Percentiles rank a stretch among this genome's conserved stretches.
phyloP scores from a whole-genome alignment of 2,797 vertebrate species.

The Psittacula derbiana region DNA sequence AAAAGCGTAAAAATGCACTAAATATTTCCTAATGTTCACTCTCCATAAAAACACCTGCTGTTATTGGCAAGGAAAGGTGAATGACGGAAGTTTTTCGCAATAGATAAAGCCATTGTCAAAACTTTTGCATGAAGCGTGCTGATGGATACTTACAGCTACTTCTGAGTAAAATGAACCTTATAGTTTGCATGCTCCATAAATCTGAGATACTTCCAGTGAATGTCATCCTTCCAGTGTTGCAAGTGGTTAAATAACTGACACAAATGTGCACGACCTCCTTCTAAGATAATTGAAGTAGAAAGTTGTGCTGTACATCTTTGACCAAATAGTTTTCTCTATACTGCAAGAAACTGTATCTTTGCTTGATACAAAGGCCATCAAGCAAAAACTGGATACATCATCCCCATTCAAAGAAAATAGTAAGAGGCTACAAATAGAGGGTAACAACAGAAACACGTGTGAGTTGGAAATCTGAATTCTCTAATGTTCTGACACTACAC shows the following conservation, averaged over 20 bases:
- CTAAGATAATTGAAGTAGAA: background rate
- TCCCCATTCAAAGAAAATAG: background rate
- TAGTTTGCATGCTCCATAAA: background rate
- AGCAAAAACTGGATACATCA: background rate
- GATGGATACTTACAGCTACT: background rate
- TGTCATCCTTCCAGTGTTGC: background rate
- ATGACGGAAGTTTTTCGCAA: background rate
- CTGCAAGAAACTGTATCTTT: background rate
- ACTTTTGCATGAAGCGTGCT: background rate
- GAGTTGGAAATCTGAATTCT: background rate
- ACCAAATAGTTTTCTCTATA: background rate
- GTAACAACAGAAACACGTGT: background rate
- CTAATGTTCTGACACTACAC: background rate
- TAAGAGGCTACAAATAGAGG: background rate
- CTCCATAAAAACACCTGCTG: constrained; percentile 42
- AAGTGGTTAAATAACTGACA: background rate
- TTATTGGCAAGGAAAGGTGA: background rate
- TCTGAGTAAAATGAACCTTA: background rate
- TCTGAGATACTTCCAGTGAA: background rate
- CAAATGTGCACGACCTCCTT: background rate
- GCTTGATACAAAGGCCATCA: background rate
- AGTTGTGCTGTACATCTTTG: background rate
- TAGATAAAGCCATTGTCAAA: background rate
- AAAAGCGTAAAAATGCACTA: constrained; percentile 8
- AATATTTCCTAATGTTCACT: constrained; percentile 43